A percentile compares a stretch with the other conserved stretches of the same genome.
These are phyloP conservation scores for Drosophila ercepeae DNA, from an alignment of 1,140 invertebrate species.

Conservation along the genomic window DNA sequence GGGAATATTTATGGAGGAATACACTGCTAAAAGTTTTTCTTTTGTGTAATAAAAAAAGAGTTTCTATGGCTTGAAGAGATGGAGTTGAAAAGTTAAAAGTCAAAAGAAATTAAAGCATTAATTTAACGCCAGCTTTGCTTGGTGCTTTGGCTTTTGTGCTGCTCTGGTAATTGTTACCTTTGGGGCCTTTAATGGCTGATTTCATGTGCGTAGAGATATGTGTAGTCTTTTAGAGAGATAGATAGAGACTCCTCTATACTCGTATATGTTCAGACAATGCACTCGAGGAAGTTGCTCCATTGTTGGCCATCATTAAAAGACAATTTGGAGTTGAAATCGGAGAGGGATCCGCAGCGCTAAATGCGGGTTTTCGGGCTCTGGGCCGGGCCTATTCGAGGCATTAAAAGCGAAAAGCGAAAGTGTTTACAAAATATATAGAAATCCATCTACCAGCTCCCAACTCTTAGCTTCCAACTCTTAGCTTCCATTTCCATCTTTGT, in stretches of 20 bases:
- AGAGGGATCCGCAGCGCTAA: constrained; percentile 26
- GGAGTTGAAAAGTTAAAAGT: constrained; percentile 49
- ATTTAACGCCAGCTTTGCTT: constrained; percentile 52
- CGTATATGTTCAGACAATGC: constrained; percentile 32
- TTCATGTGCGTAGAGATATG: constrained; percentile 17
- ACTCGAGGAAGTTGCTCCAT: constrained; percentile 55
- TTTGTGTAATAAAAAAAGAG: constrained; percentile 16
- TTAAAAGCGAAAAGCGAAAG: constrained; percentile 55
- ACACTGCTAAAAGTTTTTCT: neutral
- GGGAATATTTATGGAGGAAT: neutral
- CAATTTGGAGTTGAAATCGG: constrained; percentile 42
- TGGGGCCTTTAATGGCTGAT: constrained; percentile 27
- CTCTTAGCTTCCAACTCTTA: too few relatives aligned
- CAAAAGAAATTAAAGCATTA: constrained; percentile 58
- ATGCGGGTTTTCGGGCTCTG: constrained; percentile 6
- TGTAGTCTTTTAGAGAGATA: neutral
- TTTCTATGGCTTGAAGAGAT: constrained; percentile 29
- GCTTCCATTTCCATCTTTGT: neutral
- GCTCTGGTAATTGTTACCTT: constrained; percentile 55
- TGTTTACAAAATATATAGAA: constrained; percentile 26
- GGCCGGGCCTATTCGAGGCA: constrained; percentile 6
- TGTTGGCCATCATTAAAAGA: constrained; percentile 59
- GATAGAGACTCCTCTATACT: neutral
- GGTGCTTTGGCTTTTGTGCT: constrained; percentile 20
- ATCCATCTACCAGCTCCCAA: neutral